These are phyloP conservation scores for Semnornis frantzii DNA, from an alignment of 2,113 vertebrate genomes.

Conservation along the genomic window DNA sequence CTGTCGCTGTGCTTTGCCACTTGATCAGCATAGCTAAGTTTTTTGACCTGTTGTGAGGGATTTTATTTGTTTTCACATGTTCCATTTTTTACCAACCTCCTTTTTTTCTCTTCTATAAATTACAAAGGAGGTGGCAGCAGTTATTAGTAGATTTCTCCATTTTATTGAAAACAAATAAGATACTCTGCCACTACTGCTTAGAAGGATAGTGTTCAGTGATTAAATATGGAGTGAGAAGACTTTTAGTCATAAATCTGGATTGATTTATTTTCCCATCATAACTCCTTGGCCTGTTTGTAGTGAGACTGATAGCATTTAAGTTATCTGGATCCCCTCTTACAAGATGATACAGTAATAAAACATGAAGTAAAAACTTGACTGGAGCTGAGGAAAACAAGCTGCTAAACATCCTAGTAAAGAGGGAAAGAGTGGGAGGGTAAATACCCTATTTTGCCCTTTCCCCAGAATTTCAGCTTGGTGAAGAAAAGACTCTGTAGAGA, in stretches of 20 bases:
- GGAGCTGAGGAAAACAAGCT: background rate
- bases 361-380: background rate
- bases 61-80: background rate
- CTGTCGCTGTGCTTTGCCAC: background rate
- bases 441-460: background rate
- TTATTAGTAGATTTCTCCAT: background rate
- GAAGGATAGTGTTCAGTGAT: background rate
- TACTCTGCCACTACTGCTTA: background rate
- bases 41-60: background rate
- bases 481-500: no score
- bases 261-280: background rate
- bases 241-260: background rate
- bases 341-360: background rate
- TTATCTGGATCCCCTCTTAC: background rate
- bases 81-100: background rate
- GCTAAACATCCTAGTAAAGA: background rate
- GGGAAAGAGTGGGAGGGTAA: background rate
- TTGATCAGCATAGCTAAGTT: background rate
- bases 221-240: background rate
- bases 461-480: no score
- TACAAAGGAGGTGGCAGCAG: background rate
- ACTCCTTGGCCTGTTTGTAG: no score
- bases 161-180: background rate
- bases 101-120: background rate
- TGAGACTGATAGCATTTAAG: no score